Evolutionary conservation across 2,113 vertebrate species (phyloP).

Genomic region (Urocynchramus pylzowi): DNA sequence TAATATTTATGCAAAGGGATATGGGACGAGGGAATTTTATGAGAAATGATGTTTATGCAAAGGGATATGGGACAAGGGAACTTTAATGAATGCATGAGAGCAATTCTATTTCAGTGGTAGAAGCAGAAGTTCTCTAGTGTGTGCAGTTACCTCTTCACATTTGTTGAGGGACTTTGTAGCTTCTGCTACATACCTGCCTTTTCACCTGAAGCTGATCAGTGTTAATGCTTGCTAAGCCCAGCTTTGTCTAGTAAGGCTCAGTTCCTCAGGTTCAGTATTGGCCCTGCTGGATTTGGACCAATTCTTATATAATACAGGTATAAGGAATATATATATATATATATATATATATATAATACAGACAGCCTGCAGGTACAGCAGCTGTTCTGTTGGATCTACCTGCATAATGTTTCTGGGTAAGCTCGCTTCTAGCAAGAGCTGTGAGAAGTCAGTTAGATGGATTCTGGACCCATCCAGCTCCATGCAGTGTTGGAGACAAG

Average conservation of each 20-base stretch:
- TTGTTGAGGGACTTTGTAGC: not conserved
- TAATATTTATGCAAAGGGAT: not conserved
- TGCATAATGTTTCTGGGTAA: not conserved
- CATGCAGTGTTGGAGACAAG: not conserved
- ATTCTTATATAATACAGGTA: not conserved
- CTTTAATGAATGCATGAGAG: not conserved
- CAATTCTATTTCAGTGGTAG: not conserved
- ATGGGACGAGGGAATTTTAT: no score
- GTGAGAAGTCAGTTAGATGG: not conserved
- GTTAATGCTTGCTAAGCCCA: not conserved
- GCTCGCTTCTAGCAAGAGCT: not conserved
- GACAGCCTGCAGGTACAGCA: not conserved
- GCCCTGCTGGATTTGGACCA: not conserved
- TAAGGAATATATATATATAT: no score
- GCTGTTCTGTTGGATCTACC: not conserved
- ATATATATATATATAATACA: not conserved
- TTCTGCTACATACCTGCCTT: fast-evolving
- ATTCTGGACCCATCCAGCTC: not conserved
- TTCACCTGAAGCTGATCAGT: not conserved
- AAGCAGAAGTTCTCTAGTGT: not conserved
- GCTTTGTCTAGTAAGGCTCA: not conserved
- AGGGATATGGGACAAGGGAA: not conserved
- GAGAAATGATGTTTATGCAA: not conserved
- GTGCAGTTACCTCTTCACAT: fast-evolving
- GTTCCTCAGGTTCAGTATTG: not conserved